Evolutionary conservation across 2,113 vertebrate genomes (phyloP), one percentile per base, ranked within the genome.

Genomic region (Glaucidium brasilianum): DNA sequence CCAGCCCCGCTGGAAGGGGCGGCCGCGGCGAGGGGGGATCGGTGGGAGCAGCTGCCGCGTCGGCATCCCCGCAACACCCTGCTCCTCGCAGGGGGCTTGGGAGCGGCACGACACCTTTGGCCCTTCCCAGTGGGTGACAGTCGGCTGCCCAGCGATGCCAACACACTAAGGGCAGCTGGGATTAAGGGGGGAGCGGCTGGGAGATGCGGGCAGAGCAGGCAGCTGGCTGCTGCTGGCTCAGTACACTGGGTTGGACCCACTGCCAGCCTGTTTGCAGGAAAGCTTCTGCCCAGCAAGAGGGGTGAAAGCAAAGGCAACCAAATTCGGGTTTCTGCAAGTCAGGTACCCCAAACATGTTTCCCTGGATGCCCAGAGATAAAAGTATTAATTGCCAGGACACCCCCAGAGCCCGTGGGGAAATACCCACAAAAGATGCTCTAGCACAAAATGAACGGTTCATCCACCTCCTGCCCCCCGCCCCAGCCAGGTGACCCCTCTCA

Each of bases 1-100:
- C 80, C 91, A 39, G 95, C 88, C 91, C 25, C 29, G 27, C 39
- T 69, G 96, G 62, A 95, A 96, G 63, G 63, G 82, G n/a, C 63
- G 67, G 79, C 50, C 14, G 50, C 21, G 12, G 68, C 43, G 0
- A 3, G 39, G 53, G 41, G 67, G 50, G 26, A 64, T 30, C 26
- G 30, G 82, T 3, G 16, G 63, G 34, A 9, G 53, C 45, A 30
- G 83, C 58, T 63, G 94, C 94, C 6, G 0, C 0, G 41, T 8
- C 0, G 22, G 55, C 94, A 62, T 1, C 45, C 4, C 50, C 12
- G 3, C 35, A 0, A 10, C 5, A 11, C 6, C 79, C 78, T 1
- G 11, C n/a, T 23, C 7, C 10, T 52, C 52, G 3, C 0, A 3
- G n/a, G 77, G 82, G 74, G 53, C 19, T 76, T 0, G 15, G 49